phyloP scores from a whole-genome alignment of 1,140 invertebrate genomes.

The Oscheius sp. region DNA sequence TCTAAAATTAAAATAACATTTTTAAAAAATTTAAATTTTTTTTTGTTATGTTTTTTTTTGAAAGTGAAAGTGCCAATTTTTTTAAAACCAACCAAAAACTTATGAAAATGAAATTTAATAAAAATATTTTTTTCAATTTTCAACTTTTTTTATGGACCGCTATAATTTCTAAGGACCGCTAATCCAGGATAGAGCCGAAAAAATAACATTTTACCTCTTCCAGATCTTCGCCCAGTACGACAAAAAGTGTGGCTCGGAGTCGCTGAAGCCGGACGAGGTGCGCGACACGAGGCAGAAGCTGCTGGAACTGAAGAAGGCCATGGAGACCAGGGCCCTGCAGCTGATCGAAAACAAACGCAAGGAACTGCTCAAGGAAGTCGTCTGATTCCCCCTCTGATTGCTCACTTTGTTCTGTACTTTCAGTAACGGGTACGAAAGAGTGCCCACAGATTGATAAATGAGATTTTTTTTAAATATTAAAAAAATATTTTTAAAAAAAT shows the following conservation, averaged over 20 bases:
- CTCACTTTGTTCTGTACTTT: background rate
- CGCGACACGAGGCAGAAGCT: constrained; percentile 29
- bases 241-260: constrained; percentile 27
- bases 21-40: background rate
- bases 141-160: no score
- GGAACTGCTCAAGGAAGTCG: constrained; percentile 42
- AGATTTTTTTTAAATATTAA: no score
- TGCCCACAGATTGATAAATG: background rate
- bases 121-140: no score
- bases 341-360: constrained; percentile 36
- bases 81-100: no score
- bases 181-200: background rate
- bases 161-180: no score
- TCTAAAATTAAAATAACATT: background rate
- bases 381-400: constrained; percentile 22
- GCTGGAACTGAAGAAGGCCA: constrained; percentile 34
- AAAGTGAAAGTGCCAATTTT: no score
- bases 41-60: no score
- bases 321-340: constrained; percentile 30
- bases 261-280: constrained; percentile 34
- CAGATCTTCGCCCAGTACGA: constrained; percentile 40
- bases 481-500: no score
- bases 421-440: background rate
- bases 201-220: background rate
- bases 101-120: no score